These are phyloP conservation scores for Salticus scenicus DNA, from an alignment of 2,888 invertebrate species.

Conservation along the genomic window DNA sequence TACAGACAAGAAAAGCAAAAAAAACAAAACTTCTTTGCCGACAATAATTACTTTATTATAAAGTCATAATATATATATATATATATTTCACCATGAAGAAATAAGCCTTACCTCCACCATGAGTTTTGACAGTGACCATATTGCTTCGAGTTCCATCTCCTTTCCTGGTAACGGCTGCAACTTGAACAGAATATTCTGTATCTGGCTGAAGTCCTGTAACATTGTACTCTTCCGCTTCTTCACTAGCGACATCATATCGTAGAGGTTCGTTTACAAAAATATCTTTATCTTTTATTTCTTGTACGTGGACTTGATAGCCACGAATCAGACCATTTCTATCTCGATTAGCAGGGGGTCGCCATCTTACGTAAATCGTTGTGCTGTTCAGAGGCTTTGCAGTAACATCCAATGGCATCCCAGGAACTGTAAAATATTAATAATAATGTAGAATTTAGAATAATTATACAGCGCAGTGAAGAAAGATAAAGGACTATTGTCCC, in stretches of 20 bases:
- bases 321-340: slow-evolving; percentile 96
- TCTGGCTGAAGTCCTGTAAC: slow-evolving; percentile 95
- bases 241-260: slow-evolving; percentile 87
- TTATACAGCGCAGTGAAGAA: neutral
- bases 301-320: slow-evolving; percentile 96
- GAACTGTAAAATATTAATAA: too few species aligned
- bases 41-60: too few species aligned
- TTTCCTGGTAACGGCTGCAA: slow-evolving; percentile 95
- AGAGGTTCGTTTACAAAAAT: slow-evolving; percentile 90
- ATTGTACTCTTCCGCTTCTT: slow-evolving; percentile 84
- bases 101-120: slow-evolving; percentile 87
- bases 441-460: neutral
- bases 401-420: slow-evolving; percentile 96
- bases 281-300: slow-evolving; percentile 89
- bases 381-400: slow-evolving; percentile 92
- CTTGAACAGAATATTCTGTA: slow-evolving; percentile 90
- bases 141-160: slow-evolving; percentile 96
- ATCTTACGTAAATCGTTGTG: slow-evolving; percentile 94
- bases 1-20: too few species aligned
- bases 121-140: slow-evolving; percentile 90
- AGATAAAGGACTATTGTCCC: too few species aligned
- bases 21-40: too few species aligned
- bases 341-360: slow-evolving; percentile 93
- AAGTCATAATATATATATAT: neutral
- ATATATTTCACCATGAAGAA: neutral